Conservation (phyloP, 2,797 vertebrate genomes). For the Tympanoctomys barrerae region DNA sequence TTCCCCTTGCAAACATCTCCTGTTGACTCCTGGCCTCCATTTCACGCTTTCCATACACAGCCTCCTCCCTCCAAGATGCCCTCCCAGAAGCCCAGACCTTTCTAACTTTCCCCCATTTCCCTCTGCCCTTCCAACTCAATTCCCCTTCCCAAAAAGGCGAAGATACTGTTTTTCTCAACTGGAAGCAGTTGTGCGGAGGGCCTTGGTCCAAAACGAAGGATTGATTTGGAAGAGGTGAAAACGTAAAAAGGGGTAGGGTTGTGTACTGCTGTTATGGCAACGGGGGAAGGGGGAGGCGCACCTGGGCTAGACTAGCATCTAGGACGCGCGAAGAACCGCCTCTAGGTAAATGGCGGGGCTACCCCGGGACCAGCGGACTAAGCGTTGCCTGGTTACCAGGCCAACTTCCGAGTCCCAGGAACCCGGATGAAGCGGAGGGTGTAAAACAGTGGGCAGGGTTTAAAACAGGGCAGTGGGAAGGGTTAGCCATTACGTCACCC, state of each 20-base stretch:
- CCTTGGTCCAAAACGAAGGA: not conserved
- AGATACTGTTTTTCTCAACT: conserved; percentile 42
- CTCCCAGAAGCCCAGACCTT: not conserved
- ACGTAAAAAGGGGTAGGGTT: not conserved
- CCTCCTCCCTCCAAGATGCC: not conserved
- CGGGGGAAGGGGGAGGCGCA: not conserved
- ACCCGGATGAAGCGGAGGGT: not conserved
- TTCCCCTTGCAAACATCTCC: not conserved
- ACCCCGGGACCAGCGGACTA: not conserved
- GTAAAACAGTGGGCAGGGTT: not conserved
- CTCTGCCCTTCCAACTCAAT: not conserved
- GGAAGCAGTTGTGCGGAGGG: conserved; percentile 27
- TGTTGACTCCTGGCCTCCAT: not conserved
- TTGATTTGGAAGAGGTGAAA: not conserved
- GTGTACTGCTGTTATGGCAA: conserved; percentile 80
- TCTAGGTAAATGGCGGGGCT: not conserved
- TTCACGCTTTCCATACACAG: not conserved
- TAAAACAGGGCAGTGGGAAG: rapidly evolving
- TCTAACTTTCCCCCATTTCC: not conserved
- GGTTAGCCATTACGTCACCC: not conserved
- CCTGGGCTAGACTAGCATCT: not conserved
- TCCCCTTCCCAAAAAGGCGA: not conserved
- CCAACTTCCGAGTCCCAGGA: not conserved
- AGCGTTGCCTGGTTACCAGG: conserved; percentile 2
- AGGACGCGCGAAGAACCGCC: not conserved